Conservation (phyloP, 2,113 vertebrate genomes). For the Nibea coibor region DNA sequence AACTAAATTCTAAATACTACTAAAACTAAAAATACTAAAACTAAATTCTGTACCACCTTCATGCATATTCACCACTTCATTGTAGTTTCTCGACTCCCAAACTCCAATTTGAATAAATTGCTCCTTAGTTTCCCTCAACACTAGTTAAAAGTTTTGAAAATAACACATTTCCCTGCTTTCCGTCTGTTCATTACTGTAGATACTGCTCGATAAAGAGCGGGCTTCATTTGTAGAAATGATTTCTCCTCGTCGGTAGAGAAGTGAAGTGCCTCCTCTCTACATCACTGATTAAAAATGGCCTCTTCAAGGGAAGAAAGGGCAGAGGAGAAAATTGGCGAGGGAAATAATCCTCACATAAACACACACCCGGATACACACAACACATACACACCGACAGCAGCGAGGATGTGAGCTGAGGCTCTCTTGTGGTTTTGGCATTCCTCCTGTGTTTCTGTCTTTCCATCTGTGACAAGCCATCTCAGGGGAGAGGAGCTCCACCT, state of each 20-base stretch:
- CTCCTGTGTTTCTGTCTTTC: conserved; percentile 32
- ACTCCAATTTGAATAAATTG: not conserved
- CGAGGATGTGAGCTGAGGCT: not conserved
- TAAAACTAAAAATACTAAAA: too few relatives aligned
- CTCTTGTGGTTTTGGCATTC: conserved; percentile 23
- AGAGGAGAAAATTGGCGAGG: not conserved
- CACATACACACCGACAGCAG: not conserved
- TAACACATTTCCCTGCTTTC: not conserved
- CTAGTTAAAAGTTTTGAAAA: not conserved
- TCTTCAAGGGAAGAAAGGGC: conserved; percentile 33
- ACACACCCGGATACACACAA: not conserved
- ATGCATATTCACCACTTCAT: not conserved
- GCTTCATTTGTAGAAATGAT: conserved; percentile 11
- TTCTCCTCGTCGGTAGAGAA: not conserved
- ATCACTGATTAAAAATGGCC: conserved; percentile 41
- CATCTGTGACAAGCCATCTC: conserved; percentile 39
- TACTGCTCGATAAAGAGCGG: not conserved
- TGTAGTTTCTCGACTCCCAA: not conserved
- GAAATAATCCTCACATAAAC: not conserved
- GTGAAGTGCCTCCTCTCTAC: conserved; percentile 16
- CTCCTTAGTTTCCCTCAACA: not conserved
- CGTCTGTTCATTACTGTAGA: not conserved
- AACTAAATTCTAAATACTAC: too few relatives aligned
- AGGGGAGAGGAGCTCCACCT: conserved; percentile 38
- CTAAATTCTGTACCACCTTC: too few relatives aligned